Evolutionary conservation across 2,888 invertebrate species (phyloP).

Genomic region (Salpingus planirostris): DNA sequence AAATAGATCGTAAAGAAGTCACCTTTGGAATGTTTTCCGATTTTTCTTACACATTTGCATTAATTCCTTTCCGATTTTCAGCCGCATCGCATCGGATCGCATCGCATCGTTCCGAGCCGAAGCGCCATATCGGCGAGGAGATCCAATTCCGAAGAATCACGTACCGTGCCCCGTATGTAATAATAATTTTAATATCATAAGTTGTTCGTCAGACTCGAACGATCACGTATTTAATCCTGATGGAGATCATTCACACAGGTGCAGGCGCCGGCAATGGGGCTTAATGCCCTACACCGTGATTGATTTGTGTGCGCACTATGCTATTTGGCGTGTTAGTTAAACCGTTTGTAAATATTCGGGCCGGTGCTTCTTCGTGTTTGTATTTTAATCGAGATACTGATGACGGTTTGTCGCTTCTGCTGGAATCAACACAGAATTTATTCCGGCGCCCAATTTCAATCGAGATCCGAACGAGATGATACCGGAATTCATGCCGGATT

Average conservation of each 20-base stretch:
- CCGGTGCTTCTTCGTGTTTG: slow-evolving; percentile 19
- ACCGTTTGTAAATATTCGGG: slow-evolving; percentile 34
- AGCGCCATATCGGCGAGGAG: no score
- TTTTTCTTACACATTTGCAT: neutral
- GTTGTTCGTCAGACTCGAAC: slow-evolving; percentile 3
- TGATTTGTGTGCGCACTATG: slow-evolving; percentile 22
- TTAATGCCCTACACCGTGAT: slow-evolving; percentile 23
- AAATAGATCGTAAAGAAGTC: no score
- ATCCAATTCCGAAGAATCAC: slow-evolving; percentile 5
- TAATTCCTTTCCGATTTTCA: neutral
- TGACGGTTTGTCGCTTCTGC: slow-evolving; percentile 7
- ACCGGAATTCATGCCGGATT: slow-evolving; percentile 3
- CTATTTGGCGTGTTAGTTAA: slow-evolving; percentile 29
- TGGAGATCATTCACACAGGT: slow-evolving; percentile 14
- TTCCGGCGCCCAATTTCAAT: slow-evolving; percentile 8
- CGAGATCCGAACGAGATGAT: slow-evolving; percentile 8
- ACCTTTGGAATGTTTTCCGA: no score
- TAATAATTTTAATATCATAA: slow-evolving; percentile 8
- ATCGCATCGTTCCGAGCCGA: no score
- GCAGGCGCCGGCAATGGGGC: slow-evolving; percentile 18
- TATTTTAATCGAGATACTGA: slow-evolving; percentile 13
- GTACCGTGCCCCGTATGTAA: slow-evolving; percentile 4
- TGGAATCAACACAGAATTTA: slow-evolving; percentile 10
- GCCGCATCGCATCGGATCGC: no score
- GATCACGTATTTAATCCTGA: slow-evolving; percentile 13